Evolutionary conservation across 2,888 invertebrate species (phyloP).

Genomic region (Caenorhabditis sp.): DNA sequence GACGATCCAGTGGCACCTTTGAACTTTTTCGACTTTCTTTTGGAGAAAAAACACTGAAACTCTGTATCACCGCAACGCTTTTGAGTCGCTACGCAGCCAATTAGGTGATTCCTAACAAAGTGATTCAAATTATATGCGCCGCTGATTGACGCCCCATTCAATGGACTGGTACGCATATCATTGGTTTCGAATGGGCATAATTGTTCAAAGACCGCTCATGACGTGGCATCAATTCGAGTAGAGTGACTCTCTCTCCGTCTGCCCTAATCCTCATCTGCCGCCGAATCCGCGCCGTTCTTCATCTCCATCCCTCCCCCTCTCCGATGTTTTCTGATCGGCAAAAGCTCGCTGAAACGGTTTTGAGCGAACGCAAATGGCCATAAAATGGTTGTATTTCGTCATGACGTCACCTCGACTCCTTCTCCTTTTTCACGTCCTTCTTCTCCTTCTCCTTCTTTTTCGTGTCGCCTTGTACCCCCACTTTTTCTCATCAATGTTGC

Average conservation of each 20-base stretch:
- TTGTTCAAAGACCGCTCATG: no score
- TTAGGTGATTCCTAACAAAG: no score
- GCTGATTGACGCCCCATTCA: no score
- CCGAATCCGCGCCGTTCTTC: not conserved
- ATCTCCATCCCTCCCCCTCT: not conserved
- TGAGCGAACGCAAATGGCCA: no score
- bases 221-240: not conserved
- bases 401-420: constrained; percentile 1
- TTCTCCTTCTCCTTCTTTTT: constrained; percentile 17
- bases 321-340: constrained; percentile 5
- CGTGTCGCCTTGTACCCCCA: constrained; percentile 8
- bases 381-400: not conserved
- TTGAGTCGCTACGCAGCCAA: no score
- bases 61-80: no score
- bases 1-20: no score
- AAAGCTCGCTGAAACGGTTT: constrained; percentile 13
- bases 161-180: no score
- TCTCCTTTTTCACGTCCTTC: not conserved
- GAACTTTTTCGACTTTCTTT: no score
- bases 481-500: not conserved
- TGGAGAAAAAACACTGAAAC: no score
- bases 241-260: not conserved
- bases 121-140: no score
- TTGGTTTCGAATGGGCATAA: no score
- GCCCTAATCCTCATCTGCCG: not conserved